A percentile compares a stretch with the other conserved stretches of the same genome.
These are phyloP conservation scores for Rotaria sp. DNA, from an alignment of 2,888 invertebrate species.

Conservation along the genomic window DNA sequence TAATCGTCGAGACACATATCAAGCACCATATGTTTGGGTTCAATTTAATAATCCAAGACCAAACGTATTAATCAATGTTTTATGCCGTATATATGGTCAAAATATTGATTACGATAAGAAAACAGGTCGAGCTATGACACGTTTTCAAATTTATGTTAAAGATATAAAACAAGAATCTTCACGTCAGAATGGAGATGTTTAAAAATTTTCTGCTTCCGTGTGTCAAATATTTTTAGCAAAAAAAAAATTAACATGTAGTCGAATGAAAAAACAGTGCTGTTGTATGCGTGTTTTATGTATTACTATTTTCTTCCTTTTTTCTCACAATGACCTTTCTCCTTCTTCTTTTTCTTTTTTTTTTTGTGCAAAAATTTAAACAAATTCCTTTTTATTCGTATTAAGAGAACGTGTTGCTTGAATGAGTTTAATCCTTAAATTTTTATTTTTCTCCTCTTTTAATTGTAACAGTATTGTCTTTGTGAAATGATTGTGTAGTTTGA, in stretches of 20 bases:
- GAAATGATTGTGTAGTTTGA: neutral
- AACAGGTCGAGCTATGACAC: constrained; percentile 33
- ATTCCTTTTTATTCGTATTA: neutral
- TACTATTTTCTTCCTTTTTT: neutral
- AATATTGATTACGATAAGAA: constrained; percentile 35
- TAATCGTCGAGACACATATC: constrained; percentile 28
- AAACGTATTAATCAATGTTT: constrained; percentile 35
- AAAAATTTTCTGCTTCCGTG: neutral
- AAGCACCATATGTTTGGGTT: constrained; percentile 38
- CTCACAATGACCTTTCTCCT: neutral
- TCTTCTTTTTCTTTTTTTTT: neutral
- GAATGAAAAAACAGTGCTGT: neutral
- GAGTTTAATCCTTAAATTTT: neutral
- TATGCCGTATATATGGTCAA: constrained; percentile 31
- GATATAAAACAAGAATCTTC: neutral
- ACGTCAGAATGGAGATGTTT: neutral
- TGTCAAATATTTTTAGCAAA: constrained; percentile 10
- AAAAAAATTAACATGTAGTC: neutral
- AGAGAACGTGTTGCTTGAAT: neutral
- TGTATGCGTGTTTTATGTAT: neutral
- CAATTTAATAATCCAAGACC: constrained; percentile 27
- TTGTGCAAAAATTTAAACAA: neutral
- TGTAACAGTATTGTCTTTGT: neutral
- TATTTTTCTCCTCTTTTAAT: neutral
- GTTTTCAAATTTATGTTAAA: constrained; percentile 5